These are phyloP conservation scores for Ciconia stormi DNA, from an alignment of 2,113 vertebrate species.

Conservation along the genomic window DNA sequence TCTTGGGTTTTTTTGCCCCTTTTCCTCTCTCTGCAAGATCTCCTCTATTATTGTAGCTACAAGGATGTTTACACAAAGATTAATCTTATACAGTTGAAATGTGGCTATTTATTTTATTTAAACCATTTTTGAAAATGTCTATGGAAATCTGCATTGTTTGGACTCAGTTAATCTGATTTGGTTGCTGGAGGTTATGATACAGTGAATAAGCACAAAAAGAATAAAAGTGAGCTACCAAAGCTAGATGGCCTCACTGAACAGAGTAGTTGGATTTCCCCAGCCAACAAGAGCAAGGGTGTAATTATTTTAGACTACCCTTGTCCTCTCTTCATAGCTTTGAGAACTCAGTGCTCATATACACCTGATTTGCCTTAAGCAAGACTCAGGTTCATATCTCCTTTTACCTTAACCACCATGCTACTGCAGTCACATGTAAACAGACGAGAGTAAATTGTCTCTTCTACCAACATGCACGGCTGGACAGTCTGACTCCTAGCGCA, in stretches of 20 bases:
- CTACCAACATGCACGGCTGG: fast-evolving
- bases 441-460: background rate
- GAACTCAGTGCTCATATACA: background rate
- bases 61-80: background rate
- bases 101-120: background rate
- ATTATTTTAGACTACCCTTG: background rate
- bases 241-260: background rate
- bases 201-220: background rate
- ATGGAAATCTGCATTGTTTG: background rate
- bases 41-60: background rate
- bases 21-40: background rate
- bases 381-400: background rate
- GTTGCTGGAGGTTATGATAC: background rate
- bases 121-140: background rate
- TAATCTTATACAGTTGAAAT: background rate
- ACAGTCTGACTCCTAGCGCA: background rate
- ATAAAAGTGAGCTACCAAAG: background rate
- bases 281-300: background rate
- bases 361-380: background rate
- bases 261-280: background rate
- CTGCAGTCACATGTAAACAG: background rate
- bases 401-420: background rate
- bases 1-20: fast-evolving
- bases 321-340: background rate
- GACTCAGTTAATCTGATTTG: background rate